A percentile compares a stretch with the other conserved stretches of the same genome.
phyloP scores from a whole-genome alignment of 1,140 invertebrate genomes.

The Micrasema minimum region DNA sequence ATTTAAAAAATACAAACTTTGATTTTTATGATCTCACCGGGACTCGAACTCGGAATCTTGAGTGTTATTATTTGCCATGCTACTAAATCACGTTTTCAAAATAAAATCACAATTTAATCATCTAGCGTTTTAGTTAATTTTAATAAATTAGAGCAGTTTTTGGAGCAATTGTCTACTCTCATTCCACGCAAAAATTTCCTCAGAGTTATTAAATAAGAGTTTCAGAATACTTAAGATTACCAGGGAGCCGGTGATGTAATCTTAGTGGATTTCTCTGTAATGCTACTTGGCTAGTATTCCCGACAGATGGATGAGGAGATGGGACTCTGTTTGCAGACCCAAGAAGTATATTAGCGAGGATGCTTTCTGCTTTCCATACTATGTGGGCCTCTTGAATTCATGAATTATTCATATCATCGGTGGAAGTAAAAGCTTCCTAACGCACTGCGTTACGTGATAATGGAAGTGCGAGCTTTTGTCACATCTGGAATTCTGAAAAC shows the following conservation, averaged over 20 bases:
- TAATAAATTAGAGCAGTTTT: neutral
- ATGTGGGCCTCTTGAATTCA: constrained; percentile 36
- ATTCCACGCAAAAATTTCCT: neutral
- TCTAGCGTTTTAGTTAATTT: no score
- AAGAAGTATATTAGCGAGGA: constrained; percentile 28
- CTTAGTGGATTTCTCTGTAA: constrained; percentile 46
- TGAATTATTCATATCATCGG: constrained; percentile 49
- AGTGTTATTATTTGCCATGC: no score
- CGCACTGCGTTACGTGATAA: constrained; percentile 34
- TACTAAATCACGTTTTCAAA: no score
- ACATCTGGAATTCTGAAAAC: constrained; percentile 29
- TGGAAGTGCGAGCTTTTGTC: constrained; percentile 38
- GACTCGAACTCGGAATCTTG: no score
- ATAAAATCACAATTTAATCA: no score
- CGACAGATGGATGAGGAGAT: constrained; percentile 16
- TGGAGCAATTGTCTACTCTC: neutral
- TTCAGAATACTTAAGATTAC: constrained; percentile 20
- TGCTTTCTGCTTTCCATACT: constrained; percentile 43
- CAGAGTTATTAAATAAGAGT: constrained; percentile 10
- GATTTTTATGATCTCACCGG: no score
- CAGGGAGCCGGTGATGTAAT: constrained; percentile 23
- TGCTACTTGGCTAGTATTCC: constrained; percentile 10
- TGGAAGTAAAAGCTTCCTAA: constrained; percentile 35
- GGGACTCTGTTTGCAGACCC: constrained; percentile 27
- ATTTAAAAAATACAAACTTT: no score